Conservation (phyloP, 2,113 vertebrate genomes). For the Sylvicapra grimmia region DNA sequence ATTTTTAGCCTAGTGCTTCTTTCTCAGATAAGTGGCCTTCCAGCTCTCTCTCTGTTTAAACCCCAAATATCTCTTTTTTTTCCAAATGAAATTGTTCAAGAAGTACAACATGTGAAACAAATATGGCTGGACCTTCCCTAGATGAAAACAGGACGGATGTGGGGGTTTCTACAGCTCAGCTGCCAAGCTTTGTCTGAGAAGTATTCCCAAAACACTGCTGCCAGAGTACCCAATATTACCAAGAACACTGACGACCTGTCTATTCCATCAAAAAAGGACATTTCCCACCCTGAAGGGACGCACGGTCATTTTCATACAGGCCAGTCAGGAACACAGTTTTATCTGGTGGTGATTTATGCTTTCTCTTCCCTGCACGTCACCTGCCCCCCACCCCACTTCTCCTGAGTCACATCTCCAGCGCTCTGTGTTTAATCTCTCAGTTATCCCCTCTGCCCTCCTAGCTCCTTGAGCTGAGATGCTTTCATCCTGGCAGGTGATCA, state of each 20-base stretch:
- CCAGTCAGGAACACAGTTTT: not conserved
- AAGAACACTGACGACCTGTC: not conserved
- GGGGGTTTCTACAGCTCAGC: not conserved
- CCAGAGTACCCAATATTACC: not conserved
- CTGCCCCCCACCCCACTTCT: not conserved
- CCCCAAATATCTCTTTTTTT: not conserved
- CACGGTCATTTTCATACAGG: not conserved
- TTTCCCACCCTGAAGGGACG: not conserved
- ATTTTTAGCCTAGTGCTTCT: not conserved
- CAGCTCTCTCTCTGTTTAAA: not conserved
- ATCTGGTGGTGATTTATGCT: not conserved
- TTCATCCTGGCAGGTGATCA: conserved; percentile 27
- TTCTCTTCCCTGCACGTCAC: not conserved
- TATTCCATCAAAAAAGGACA: not conserved
- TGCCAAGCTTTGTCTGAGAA: not conserved
- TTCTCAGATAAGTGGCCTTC: not conserved
- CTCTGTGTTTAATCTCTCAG: not conserved
- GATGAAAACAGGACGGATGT: not conserved
- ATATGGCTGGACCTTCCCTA: not conserved
- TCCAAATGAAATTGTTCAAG: not conserved
- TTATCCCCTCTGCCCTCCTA: not conserved
- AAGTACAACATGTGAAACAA: not conserved
- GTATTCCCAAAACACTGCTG: no score
- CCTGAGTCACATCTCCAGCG: not conserved
- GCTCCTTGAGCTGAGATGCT: not conserved